These are phyloP conservation scores for Rhopilema esculentum DNA, from an alignment of 30 jellyfish, hydroid and myxozoan genomes.

Conservation along the genomic window DNA sequence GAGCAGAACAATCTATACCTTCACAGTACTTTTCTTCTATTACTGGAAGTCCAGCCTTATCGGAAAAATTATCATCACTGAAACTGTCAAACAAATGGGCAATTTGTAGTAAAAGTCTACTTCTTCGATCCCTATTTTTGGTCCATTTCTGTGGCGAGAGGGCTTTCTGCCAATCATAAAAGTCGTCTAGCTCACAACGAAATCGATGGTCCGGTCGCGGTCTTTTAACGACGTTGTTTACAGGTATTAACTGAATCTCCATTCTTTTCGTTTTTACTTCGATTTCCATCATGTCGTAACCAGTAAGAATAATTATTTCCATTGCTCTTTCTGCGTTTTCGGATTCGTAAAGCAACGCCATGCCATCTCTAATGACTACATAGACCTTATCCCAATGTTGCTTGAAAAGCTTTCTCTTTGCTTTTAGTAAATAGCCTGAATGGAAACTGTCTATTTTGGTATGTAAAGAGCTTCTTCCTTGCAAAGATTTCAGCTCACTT, in stretches of 20 bases:
- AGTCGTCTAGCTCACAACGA: conserved; percentile 33
- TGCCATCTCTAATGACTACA: conserved; percentile 30
- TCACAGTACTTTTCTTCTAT: no score
- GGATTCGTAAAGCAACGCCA: conserved; percentile 37
- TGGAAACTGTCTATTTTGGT: not conserved
- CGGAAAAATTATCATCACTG: not conserved
- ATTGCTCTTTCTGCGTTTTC: conserved; percentile 27
- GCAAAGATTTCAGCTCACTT: conserved; percentile 1
- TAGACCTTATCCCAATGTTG: conserved; percentile 46
- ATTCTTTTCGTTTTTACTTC: conserved; percentile 9
- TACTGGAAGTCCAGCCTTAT: not conserved
- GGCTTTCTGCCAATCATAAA: conserved; percentile 20
- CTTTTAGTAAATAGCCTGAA: conserved; percentile 21
- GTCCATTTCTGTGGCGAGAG: not conserved
- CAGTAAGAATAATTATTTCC: conserved; percentile 34
- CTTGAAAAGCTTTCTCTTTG: conserved; percentile 8
- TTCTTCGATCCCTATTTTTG: not conserved
- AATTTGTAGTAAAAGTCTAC: not conserved
- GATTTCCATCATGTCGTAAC: conserved; percentile 15
- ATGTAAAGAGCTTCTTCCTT: conserved; percentile 12
- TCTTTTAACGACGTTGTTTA: not conserved
- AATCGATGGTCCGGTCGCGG: conserved; percentile 45
- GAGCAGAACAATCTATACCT: no score
- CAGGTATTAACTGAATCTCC: conserved; percentile 29
- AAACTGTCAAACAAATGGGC: not conserved